Conservation (phyloP, 2,113 vertebrate genomes). For the Microcebus murinus region DNA sequence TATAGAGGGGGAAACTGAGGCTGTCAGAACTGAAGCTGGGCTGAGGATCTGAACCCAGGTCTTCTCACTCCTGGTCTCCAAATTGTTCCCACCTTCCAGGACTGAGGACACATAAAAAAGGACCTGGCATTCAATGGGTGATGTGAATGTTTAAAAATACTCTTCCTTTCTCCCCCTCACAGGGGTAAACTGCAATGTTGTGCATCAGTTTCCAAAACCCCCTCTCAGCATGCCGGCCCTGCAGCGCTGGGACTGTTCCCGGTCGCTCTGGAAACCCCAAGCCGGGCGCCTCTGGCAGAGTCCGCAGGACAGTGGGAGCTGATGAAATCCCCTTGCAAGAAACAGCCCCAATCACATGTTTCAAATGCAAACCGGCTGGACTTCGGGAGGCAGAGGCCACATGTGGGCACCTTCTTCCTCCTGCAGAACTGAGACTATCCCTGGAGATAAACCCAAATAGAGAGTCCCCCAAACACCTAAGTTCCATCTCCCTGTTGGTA, state of each 20-base stretch:
- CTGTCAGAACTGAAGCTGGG: background rate
- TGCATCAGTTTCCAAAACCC: background rate
- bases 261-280: slow-evolving; percentile 24
- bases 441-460: background rate
- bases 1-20: slow-evolving; percentile 34
- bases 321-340: slow-evolving; percentile 75
- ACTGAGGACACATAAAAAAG: background rate
- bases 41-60: background rate
- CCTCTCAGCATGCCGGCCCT: background rate
- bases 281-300: background rate
- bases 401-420: background rate
- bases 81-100: background rate
- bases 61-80: background rate
- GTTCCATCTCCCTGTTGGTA: background rate
- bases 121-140: background rate
- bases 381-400: background rate
- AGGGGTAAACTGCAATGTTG: background rate
- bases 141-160: background rate
- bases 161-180: background rate
- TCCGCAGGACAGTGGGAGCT: slow-evolving; percentile 42
- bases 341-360: slow-evolving; percentile 15
- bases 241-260: background rate
- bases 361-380: slow-evolving; percentile 27
- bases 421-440: background rate
- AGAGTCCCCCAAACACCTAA: background rate